Evolutionary conservation across 2,888 invertebrate species (phyloP).

Genomic region (Helobdella robusta): DNA sequence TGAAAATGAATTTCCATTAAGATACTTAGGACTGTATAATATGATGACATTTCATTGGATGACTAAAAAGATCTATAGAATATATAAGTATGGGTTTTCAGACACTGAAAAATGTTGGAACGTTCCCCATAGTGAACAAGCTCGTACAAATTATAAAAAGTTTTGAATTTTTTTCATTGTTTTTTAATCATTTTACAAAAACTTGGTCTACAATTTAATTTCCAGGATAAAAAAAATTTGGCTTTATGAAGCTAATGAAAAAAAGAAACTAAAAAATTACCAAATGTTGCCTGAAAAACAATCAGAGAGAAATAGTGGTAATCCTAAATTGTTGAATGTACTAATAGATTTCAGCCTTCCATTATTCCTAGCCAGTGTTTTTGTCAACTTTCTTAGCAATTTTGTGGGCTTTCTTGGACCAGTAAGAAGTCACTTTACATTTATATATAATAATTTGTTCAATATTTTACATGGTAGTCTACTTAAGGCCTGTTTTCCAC

Average conservation of each 20-base stretch:
- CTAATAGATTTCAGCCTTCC: background rate
- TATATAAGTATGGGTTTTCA: conserved; percentile 51
- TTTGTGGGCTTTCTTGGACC: background rate
- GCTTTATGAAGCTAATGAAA: too few species aligned
- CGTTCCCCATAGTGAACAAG: conserved; percentile 38
- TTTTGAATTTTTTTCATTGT: background rate
- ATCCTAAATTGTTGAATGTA: too few species aligned
- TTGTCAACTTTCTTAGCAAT: background rate
- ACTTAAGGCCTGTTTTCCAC: too few species aligned
- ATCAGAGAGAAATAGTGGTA: too few species aligned
- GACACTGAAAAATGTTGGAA: conserved; percentile 47
- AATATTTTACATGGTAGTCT: too few species aligned
- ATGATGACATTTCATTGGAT: conserved; percentile 55
- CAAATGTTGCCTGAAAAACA: too few species aligned
- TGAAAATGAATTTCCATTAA: conserved; percentile 47
- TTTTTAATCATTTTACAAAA: background rate
- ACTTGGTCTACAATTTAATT: too few species aligned
- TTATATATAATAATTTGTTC: too few species aligned
- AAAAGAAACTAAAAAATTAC: too few species aligned
- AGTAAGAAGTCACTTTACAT: too few species aligned
- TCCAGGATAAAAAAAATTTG: too few species aligned
- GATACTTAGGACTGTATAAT: conserved; percentile 53
- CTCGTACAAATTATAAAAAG: background rate
- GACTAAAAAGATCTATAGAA: conserved; percentile 52
- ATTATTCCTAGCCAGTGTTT: background rate